phyloP scores from a whole-genome alignment of 2,888 invertebrate species.

The Melitaea athalia region DNA sequence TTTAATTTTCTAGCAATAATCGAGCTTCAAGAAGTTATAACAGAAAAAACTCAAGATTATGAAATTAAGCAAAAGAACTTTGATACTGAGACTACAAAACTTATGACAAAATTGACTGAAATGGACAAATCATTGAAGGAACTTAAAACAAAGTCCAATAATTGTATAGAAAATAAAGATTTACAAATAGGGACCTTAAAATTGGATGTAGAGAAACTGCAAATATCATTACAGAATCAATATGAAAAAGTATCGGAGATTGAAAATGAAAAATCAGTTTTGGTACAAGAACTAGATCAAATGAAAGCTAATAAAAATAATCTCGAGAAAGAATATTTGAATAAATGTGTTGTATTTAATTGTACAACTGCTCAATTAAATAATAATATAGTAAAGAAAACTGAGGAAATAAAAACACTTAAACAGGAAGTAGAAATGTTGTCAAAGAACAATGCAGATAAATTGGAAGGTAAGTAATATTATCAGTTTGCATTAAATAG shows the following conservation, averaged over 20 bases:
- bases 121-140: conserved; percentile 50
- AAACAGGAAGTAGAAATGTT: conserved; percentile 44
- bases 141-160: conserved; percentile 42
- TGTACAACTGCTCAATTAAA: conserved; percentile 44
- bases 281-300: conserved; percentile 46
- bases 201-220: conserved; percentile 47
- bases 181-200: conserved; percentile 45
- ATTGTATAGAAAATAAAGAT: conserved; percentile 45
- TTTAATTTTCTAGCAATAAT: conserved; percentile 48
- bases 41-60: conserved; percentile 49
- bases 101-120: conserved; percentile 51
- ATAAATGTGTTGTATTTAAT: conserved; percentile 46
- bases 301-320: conserved; percentile 46
- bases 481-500: too few species aligned
- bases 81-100: conserved; percentile 48
- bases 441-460: conserved; percentile 46
- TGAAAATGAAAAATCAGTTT: conserved; percentile 45
- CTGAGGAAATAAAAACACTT: conserved; percentile 38
- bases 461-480: conserved; percentile 47
- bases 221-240: conserved; percentile 41
- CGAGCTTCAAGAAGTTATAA: conserved; percentile 46
- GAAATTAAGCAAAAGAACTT: conserved; percentile 47
- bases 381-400: conserved; percentile 45
- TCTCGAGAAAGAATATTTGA: conserved; percentile 52
- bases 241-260: conserved; percentile 40